A percentile compares a stretch with the other conserved stretches of the same genome.
phyloP scores from a whole-genome alignment of 2,797 vertebrate genomes.

The Eulemur albifrons region DNA sequence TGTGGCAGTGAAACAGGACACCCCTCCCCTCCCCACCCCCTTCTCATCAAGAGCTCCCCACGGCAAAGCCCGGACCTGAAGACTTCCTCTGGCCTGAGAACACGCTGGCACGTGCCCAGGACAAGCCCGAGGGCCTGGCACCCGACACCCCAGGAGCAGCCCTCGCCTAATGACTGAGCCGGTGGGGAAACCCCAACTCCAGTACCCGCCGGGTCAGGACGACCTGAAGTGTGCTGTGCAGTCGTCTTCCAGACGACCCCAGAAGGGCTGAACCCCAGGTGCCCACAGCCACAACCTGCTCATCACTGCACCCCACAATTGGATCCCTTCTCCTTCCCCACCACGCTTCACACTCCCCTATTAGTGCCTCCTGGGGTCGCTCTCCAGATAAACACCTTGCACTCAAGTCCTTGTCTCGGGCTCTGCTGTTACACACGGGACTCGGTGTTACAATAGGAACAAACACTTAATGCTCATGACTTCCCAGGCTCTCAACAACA shows the following conservation, averaged over 20 bases:
- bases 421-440: neutral
- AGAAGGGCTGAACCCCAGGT: neutral
- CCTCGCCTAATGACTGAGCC: neutral
- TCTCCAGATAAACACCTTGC: neutral
- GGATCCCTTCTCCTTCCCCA: neutral
- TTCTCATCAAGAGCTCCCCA: neutral
- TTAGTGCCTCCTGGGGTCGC: neutral
- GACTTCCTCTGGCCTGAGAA: neutral
- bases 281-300: neutral
- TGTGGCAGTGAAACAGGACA: neutral
- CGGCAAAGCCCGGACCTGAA: too few relatives aligned
- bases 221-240: fast-evolving
- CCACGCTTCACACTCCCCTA: neutral
- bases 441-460: neutral
- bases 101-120: fast-evolving
- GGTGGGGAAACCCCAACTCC: neutral
- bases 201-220: neutral
- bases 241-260: neutral
- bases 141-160: neutral
- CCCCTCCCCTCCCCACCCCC: neutral
- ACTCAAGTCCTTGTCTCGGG: neutral
- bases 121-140: neutral
- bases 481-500: neutral
- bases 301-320: neutral
- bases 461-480: fast-evolving